Evolutionary conservation across 2,888 invertebrate species (phyloP), one percentile per base, ranked within the genome.

Genomic region (Cybosia mesomella): DNA sequence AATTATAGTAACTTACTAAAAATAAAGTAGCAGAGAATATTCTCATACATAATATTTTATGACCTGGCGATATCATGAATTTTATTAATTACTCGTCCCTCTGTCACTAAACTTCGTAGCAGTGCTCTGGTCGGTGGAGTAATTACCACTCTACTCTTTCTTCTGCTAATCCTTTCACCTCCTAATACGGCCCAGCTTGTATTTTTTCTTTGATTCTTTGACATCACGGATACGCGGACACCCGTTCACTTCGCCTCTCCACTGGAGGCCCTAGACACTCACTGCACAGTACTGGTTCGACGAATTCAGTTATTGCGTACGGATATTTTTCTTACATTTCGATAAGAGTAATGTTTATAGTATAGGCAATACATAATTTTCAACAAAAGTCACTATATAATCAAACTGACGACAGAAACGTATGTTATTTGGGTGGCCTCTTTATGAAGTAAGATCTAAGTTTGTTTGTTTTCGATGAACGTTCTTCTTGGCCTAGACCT

Each of bases 351-450:
- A 93, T 90, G 88, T 92, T 92, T 92, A 92, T 92, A 92, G 90
- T 89, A 91, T 95, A 94, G 92, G 93, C 93, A 94, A 93, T 94
- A 92, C 91, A 92, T 91, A 92, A 93, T 92, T 85, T 94, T 91
- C 89, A 93, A 93, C 93, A 92, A 93, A 95, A 94, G 94, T 94
- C 94, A 94, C 94, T 95, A 95, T 94, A 86, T 94, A 93, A 94
- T 94, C 92, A 94, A 95, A 95, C 95, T 95, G 95, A 95, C 88
- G 91, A 94, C 93, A 92, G 93, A 93, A 94, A 94, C 93, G 93
- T 93, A 92, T 94, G 94, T 94, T 94, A 94, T 94, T 94, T 92
- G 94, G 94, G 95, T 95, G 94, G 95, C 95, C 95, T 95, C 94
- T 94, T 93, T 94, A 94, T 92, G 86, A 91, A 93, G 79, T 95